Percentiles rank a stretch among this genome's conserved stretches.
Evolutionary conservation across 2,113 vertebrate species (phyloP).

Genomic region (Eubucco bourcierii): DNA sequence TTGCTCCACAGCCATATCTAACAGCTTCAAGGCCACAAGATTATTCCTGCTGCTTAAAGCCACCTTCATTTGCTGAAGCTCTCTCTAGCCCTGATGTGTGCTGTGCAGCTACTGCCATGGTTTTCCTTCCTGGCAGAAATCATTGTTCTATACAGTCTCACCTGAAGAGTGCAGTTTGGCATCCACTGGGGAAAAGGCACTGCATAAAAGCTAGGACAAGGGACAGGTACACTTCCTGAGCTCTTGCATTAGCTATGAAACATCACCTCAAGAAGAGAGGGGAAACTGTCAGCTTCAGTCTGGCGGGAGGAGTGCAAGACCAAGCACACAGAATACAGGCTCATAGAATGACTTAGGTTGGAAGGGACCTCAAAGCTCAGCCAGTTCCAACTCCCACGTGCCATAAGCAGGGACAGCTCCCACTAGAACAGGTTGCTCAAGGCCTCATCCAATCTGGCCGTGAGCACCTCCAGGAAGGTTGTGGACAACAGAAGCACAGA

Average conservation of each 20-base stretch:
- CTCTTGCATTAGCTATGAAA: conserved; percentile 52
- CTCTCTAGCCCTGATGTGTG: background rate
- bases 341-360: too few relatives aligned
- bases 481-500: too few relatives aligned
- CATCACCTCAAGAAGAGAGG: background rate
- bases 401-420: too few relatives aligned
- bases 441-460: too few relatives aligned
- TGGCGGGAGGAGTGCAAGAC: background rate
- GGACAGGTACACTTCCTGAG: conserved; percentile 41
- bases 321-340: background rate
- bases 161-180: conserved; percentile 51
- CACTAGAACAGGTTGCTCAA: too few relatives aligned
- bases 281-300: background rate
- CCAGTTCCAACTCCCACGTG: too few relatives aligned
- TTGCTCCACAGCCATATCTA: background rate
- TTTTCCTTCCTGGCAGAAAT: conserved; percentile 36
- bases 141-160: conserved; percentile 50
- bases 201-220: conserved; percentile 15
- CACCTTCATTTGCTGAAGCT: conserved; percentile 31
- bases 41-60: conserved; percentile 25
- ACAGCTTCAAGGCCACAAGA: background rate
- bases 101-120: conserved; percentile 45
- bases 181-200: conserved; percentile 38
- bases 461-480: too few relatives aligned
- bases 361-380: too few relatives aligned